Conservation (phyloP, 2,888 invertebrate species). For the Polymixis lichenea region DNA sequence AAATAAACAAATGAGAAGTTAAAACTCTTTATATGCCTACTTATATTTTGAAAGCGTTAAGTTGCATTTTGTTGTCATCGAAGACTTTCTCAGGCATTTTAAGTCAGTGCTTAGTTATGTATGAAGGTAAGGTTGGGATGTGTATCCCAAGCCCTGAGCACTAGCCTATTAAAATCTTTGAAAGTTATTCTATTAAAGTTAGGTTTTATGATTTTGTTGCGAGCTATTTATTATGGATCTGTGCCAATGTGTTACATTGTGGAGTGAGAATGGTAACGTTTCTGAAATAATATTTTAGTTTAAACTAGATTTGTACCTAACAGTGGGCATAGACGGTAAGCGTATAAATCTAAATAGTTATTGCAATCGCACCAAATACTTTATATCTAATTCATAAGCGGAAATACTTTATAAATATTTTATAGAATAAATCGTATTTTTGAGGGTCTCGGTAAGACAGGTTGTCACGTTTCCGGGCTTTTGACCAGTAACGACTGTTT, state of each 20-base stretch:
- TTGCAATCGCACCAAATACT: neutral
- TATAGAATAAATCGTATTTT: too few species aligned
- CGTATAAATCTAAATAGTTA: neutral
- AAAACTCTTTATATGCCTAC: too few species aligned
- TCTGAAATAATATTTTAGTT: conserved; percentile 39
- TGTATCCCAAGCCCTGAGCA: neutral
- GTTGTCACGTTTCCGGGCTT: too few species aligned
- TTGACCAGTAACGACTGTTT: too few species aligned
- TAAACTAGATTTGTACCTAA: conserved; percentile 8
- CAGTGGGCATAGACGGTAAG: conserved; percentile 10
- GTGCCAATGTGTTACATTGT: conserved; percentile 37
- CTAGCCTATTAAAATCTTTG: conserved; percentile 35
- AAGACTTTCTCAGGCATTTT: neutral
- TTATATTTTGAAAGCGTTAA: too few species aligned
- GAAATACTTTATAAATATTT: too few species aligned
- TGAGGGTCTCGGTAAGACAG: too few species aligned
- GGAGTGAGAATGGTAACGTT: conserved; percentile 31
- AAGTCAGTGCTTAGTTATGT: neutral
- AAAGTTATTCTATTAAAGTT: conserved; percentile 43
- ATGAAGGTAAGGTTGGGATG: neutral
- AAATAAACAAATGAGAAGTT: too few species aligned
- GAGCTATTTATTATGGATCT: conserved; percentile 40
- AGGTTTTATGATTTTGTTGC: conserved; percentile 35
- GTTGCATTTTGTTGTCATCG: too few species aligned
- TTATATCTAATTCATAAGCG: neutral